Evolutionary conservation across 1,140 invertebrate species (phyloP).

Genomic region (Phortica variegata): DNA sequence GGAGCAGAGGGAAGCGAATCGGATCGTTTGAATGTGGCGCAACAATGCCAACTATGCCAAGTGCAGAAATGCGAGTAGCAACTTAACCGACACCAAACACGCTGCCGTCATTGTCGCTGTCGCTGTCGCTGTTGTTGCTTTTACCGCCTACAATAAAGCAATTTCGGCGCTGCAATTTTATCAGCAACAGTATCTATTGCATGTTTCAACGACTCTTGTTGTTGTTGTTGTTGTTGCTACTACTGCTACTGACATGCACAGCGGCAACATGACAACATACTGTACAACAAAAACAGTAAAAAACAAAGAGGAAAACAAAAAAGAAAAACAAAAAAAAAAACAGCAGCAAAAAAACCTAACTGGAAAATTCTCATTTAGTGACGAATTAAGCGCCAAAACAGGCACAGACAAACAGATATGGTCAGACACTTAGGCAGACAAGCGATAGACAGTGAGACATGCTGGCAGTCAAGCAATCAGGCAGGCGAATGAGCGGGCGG

Average conservation of each 20-base stretch:
- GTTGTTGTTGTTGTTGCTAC: too few relatives aligned
- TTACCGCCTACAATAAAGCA: slow-evolving; percentile 30
- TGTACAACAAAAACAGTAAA: slow-evolving; percentile 5
- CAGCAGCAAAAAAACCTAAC: slow-evolving; percentile 7
- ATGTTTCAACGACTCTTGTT: slow-evolving; percentile 1
- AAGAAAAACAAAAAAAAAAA: slow-evolving; percentile 24
- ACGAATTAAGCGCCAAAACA: slow-evolving; percentile 56
- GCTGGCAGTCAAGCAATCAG: too few relatives aligned
- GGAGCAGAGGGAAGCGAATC: too few relatives aligned
- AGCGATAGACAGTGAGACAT: slow-evolving; percentile 22
- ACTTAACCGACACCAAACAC: too few relatives aligned
- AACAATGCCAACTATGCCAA: slow-evolving; percentile 22
- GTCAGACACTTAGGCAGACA: slow-evolving; percentile 44
- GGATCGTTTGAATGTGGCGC: not conserved
- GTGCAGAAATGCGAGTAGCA: slow-evolving; percentile 20
- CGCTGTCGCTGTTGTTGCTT: too few relatives aligned
- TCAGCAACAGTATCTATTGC: slow-evolving; percentile 17
- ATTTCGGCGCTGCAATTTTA: slow-evolving; percentile 34
- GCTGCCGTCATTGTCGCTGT: too few relatives aligned
- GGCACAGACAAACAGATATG: slow-evolving; percentile 19
- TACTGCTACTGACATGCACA: too few relatives aligned
- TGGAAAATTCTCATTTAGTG: slow-evolving; percentile 56
- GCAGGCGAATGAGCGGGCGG: slow-evolving; percentile 3
- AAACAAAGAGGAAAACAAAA: not conserved
- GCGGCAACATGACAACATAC: slow-evolving; percentile 6